Conservation (phyloP, 2,113 vertebrate genomes). For the Addax nasomaculatus region DNA sequence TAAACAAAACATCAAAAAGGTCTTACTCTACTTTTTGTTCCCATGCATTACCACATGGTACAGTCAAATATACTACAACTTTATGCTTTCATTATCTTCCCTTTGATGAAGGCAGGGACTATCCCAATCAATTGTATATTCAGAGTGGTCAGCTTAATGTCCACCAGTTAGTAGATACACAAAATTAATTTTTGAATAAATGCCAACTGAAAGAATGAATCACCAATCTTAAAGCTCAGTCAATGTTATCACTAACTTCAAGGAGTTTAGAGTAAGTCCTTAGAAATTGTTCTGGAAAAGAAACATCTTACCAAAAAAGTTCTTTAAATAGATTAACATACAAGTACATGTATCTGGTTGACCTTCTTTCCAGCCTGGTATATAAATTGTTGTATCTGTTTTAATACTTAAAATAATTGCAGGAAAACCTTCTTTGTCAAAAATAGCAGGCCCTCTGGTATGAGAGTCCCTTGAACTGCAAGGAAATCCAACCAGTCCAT, state of each 20-base stretch:
- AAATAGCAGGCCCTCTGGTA: neutral
- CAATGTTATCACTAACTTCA: neutral
- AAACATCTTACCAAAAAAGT: neutral
- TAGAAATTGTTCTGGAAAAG: neutral
- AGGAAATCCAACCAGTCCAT: no score
- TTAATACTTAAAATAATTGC: slow-evolving; percentile 4
- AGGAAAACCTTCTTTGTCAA: neutral
- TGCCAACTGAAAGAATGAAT: neutral
- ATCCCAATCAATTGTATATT: neutral
- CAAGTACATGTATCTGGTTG: neutral
- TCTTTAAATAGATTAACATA: neutral
- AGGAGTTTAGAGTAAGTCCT: neutral
- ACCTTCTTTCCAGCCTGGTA: neutral
- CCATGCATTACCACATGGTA: neutral
- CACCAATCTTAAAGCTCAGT: neutral
- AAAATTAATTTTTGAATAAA: neutral
- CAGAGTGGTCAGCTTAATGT: neutral
- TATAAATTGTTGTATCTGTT: neutral
- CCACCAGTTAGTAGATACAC: neutral
- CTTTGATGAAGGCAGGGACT: neutral
- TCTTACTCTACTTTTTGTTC: neutral
- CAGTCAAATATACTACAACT: neutral
- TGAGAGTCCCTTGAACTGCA: neutral
- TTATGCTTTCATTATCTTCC: neutral
- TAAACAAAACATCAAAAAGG: neutral